Evolutionary conservation across 2,113 vertebrate genomes (phyloP).

Genomic region (Amblyornis subalaris): DNA sequence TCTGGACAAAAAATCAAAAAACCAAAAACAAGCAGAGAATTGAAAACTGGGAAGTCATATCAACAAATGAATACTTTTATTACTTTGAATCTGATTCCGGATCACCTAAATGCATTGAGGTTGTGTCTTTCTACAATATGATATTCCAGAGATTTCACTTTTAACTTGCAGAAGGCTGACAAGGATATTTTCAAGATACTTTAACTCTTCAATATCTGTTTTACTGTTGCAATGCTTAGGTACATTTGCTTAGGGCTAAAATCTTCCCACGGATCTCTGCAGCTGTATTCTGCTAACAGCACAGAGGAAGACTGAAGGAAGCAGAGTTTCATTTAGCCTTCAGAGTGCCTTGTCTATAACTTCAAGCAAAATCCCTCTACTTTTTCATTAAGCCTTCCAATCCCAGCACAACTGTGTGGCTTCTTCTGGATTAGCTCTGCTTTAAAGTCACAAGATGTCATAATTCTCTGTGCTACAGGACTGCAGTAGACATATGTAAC

Average conservation of each 20-base stretch:
- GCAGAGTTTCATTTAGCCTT: neutral
- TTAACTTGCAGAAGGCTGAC: neutral
- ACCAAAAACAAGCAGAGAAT: neutral
- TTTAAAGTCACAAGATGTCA: neutral
- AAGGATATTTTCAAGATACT: neutral
- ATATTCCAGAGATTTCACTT: neutral
- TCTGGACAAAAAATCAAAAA: neutral
- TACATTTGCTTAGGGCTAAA: neutral
- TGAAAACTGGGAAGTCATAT: neutral
- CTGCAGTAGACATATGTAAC: neutral
- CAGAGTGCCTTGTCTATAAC: neutral
- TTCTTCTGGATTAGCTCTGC: neutral
- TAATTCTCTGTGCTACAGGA: neutral
- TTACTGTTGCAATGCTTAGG: neutral
- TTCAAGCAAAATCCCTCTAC: neutral
- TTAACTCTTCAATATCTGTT: neutral
- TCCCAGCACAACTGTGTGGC: neutral
- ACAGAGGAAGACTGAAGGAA: neutral
- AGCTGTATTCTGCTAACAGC: neutral
- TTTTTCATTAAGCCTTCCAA: neutral
- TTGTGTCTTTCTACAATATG: neutral
- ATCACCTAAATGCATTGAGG: neutral
- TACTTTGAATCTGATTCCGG: neutral
- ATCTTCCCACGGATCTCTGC: neutral
- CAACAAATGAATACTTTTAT: neutral